These are phyloP conservation scores for Nicator chloris DNA, from an alignment of 2,113 vertebrate genomes.

Conservation along the genomic window DNA sequence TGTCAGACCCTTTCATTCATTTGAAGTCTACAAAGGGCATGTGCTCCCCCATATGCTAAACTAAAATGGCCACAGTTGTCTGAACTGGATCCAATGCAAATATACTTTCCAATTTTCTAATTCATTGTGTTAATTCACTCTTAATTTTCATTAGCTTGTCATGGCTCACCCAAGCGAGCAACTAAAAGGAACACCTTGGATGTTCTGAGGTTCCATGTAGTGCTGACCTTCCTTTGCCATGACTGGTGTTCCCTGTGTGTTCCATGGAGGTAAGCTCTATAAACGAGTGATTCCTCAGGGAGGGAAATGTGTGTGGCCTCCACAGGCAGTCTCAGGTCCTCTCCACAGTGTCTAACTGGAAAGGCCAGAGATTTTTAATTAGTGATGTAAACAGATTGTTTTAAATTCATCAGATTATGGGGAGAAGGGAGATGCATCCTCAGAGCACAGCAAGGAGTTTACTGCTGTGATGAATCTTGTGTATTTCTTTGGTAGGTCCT, in stretches of 20 bases:
- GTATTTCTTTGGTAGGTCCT: constrained; percentile 30
- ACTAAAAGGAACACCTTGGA: background rate
- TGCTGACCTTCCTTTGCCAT: background rate
- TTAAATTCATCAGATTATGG: background rate
- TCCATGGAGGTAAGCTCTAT: background rate
- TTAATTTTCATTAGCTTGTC: background rate
- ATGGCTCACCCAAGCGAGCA: background rate
- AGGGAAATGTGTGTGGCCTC: background rate
- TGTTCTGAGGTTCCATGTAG: background rate
- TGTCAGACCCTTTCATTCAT: background rate
- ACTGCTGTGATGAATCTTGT: background rate
- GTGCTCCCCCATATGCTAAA: background rate
- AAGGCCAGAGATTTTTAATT: background rate
- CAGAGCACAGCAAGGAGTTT: background rate
- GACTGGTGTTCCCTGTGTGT: background rate
- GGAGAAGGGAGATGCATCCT: background rate
- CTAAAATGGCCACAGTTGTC: background rate
- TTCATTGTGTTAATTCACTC: background rate
- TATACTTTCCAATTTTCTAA: background rate
- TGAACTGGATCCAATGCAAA: background rate
- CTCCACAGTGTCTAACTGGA: background rate
- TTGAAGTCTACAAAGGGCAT: background rate
- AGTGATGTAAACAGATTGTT: background rate
- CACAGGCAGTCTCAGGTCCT: background rate
- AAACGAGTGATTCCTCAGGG: background rate